Conservation (phyloP, 1,140 invertebrate genomes). For the Aphidius ervi region DNA sequence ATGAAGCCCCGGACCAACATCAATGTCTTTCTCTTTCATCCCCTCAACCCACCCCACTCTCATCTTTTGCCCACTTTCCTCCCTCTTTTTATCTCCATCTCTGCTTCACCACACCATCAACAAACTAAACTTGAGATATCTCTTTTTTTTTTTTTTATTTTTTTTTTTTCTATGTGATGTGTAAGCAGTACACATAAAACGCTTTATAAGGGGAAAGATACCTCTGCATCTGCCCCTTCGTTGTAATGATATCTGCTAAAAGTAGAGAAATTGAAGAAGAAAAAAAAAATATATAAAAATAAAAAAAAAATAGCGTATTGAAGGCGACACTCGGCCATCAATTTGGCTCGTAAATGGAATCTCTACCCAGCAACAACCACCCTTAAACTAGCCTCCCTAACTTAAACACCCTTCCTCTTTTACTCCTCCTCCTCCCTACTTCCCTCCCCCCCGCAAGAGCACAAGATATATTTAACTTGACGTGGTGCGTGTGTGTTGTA, state of each 20-base stretch:
- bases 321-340: slow-evolving; percentile 36
- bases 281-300: slow-evolving; percentile 17
- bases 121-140: slow-evolving; percentile 20
- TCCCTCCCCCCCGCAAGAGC: neutral
- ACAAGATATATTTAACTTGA: slow-evolving; percentile 2
- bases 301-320: slow-evolving; percentile 32
- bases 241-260: slow-evolving; percentile 29
- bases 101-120: no score
- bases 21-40: slow-evolving; percentile 2
- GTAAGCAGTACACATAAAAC: slow-evolving; percentile 15
- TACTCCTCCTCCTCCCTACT: neutral
- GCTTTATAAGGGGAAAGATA: slow-evolving; percentile 22
- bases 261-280: slow-evolving; percentile 8
- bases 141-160: no score
- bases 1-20: slow-evolving; percentile 29
- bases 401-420: slow-evolving; percentile 7
- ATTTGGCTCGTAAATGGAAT: slow-evolving; percentile 40
- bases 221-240: slow-evolving; percentile 27
- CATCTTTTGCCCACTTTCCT: no score
- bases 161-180: neutral
- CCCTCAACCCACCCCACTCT: neutral
- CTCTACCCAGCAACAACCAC: slow-evolving; percentile 16
- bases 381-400: slow-evolving; percentile 12
- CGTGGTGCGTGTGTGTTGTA: slow-evolving; percentile 6
- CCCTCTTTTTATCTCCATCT: no score